phyloP scores from a whole-genome alignment of 2,797 vertebrate species.

The Limnodromus scolopaceus region DNA sequence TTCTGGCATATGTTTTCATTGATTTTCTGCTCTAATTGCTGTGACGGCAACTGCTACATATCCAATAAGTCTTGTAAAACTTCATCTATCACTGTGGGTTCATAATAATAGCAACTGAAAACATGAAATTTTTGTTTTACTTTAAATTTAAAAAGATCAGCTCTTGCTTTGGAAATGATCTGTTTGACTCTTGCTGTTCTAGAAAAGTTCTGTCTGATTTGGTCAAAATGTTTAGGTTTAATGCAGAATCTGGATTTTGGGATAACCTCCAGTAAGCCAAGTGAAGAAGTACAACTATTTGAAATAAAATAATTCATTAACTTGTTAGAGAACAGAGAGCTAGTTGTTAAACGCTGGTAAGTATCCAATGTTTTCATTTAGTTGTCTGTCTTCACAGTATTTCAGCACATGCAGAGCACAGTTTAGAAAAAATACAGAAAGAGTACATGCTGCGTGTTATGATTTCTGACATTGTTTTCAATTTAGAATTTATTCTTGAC shows the following conservation, averaged over 20 bases:
- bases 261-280: background rate
- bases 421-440: background rate
- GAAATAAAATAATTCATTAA: background rate
- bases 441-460: background rate
- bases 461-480: background rate
- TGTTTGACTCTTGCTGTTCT: background rate
- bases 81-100: background rate
- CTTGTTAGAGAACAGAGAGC: background rate
- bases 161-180: background rate
- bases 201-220: background rate
- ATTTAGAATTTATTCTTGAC: background rate
- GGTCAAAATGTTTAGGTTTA: background rate
- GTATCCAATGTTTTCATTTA: too few species aligned
- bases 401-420: background rate
- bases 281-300: background rate
- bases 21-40: conserved; percentile 69
- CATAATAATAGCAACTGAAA: background rate
- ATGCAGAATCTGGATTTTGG: background rate
- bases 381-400: background rate
- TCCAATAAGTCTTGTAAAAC: background rate
- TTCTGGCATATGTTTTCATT: conserved; percentile 48
- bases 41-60: background rate
- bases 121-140: background rate
- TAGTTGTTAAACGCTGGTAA: background rate
- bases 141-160: background rate